These are phyloP conservation scores for Lasioglossum figueresi DNA, from an alignment of 2,888 invertebrate genomes.

Conservation along the genomic window DNA sequence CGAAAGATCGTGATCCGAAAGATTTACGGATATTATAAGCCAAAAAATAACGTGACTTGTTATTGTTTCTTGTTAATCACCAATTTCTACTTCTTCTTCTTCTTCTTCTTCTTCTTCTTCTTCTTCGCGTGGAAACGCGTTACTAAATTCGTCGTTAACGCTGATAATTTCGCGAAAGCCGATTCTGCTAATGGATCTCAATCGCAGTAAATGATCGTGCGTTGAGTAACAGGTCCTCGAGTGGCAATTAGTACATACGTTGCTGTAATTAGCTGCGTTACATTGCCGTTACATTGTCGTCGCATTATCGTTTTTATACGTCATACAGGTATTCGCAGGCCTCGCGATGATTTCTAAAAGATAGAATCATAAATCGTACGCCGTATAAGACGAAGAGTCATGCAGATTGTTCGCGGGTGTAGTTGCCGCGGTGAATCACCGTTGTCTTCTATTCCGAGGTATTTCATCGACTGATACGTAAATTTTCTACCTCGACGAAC, in stretches of 20 bases:
- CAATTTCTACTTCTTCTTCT: no score
- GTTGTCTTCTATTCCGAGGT: neutral
- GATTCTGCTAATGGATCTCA: neutral
- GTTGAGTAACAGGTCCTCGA: neutral
- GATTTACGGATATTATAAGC: neutral
- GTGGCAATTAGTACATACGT: neutral
- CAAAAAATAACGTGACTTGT: neutral
- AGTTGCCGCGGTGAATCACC: neutral
- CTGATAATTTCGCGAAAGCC: neutral
- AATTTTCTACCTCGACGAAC: neutral
- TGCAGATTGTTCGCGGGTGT: conserved; percentile 6
- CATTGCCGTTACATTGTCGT: neutral
- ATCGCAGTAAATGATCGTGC: neutral
- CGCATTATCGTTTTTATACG: neutral
- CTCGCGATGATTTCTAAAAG: neutral
- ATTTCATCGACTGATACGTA: neutral
- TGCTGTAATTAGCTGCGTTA: neutral
- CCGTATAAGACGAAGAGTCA: neutral
- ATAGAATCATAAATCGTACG: neutral
- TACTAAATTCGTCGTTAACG: neutral
- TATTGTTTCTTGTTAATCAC: neutral
- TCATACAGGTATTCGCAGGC: neutral
- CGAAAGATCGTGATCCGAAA: neutral
- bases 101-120: no score
- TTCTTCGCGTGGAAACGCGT: neutral